Evolutionary conservation across 2,888 invertebrate species (phyloP), one percentile per base, ranked within the genome.

Genomic region (Meliscaeva auricollis): DNA sequence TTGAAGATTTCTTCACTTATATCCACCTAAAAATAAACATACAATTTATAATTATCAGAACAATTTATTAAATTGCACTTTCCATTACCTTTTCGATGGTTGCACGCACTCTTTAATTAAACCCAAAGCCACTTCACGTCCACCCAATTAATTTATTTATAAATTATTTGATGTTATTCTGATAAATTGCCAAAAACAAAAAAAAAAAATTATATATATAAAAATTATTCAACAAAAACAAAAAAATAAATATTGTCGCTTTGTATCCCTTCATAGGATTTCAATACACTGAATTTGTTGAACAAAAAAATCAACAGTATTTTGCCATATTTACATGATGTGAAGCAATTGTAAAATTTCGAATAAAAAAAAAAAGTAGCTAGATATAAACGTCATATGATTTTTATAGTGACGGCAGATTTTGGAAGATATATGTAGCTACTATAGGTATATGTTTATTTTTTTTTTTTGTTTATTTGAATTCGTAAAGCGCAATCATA

Each of bases 201-300:
- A 13, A 15, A 7, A 15, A 8, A 50, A 48, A 41, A 9, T 35
- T 69, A 15, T n/a, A n/a, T n/a, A n/a, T n/a, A n/a, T n/a, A n/a
- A n/a, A 15, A 44, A 38, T 38, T 38, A 1, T 38, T 54, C 13
- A 32, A 50, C 41, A 44, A 79, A 60, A 52, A 38, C 7, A 35
- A 11, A 48, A 48, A 48, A 9, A 44, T 5, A 44, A 44, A 15
- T 1, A 17, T 56, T n/a, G 8, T 68, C 80, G 76, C 70, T 80
- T 38, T 32, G 68, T 73, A 68, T 69, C 79, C 64, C 83, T 79
- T 68, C 32, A 74, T 56, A 44, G 22, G 54, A 78, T 78, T 73
- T 69, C 0, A 48, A 58, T 74, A 38, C 35, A 84, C 79, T 70
- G 56, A 79, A 11, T 30, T 50, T 56, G 48, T 58, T 32, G 5